phyloP scores from a whole-genome alignment of 2,113 vertebrate species.

The Romanogobio albipinnatus region DNA sequence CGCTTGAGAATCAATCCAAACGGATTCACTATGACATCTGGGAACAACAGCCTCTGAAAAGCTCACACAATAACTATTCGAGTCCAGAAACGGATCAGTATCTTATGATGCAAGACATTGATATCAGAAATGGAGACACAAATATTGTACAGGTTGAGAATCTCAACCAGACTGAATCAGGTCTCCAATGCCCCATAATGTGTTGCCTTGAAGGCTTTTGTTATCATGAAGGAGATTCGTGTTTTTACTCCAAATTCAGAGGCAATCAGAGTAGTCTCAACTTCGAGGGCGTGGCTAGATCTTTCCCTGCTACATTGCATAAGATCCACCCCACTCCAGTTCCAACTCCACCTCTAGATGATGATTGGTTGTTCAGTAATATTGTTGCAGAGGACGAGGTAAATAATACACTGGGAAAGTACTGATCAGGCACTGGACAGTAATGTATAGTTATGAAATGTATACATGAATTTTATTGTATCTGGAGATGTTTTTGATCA shows the following conservation, averaged over 20 bases:
- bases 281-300: constrained; percentile 78
- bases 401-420: background rate
- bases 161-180: constrained; percentile 1
- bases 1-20: constrained; percentile 16
- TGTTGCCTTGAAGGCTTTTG: constrained; percentile 35
- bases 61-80: constrained; percentile 8
- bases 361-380: constrained; percentile 77
- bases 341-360: constrained; percentile 68
- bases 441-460: background rate
- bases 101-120: background rate
- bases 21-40: constrained; percentile 26
- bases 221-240: constrained; percentile 36
- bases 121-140: constrained; percentile 1
- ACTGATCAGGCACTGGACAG: background rate
- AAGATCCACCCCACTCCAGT: constrained; percentile 54
- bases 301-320: constrained; percentile 66
- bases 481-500: background rate
- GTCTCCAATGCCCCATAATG: background rate
- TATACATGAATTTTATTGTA: background rate
- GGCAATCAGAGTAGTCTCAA: constrained; percentile 44
- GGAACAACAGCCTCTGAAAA: constrained; percentile 20
- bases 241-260: constrained; percentile 42
- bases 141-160: background rate
- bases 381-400: constrained; percentile 65
- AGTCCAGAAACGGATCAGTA: background rate